Base-by-base conservation (phyloP, 2,888 invertebrate species). In the Cephalotes varians region DNA sequence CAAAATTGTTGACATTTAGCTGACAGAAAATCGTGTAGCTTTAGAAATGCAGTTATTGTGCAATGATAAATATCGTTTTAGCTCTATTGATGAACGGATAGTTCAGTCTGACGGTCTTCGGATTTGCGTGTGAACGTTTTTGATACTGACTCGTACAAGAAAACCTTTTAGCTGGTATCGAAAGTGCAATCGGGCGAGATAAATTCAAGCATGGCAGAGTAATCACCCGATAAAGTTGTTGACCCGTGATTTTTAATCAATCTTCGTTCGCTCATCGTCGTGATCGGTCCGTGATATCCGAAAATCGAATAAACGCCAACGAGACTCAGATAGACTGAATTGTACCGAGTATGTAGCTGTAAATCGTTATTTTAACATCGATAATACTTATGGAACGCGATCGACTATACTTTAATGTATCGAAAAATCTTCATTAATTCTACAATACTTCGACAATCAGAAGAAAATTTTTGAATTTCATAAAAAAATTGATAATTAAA, bases 191-290 rank as follows among this genome's bases (percentile, higher is more conserved):
- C 73, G 58, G 34, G 47, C 44, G 58, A 60, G 58, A 58, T 65
- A 72, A 31, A 73, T 69, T 73, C 37, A 9, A 40, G 73, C 47
- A 73, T 28, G 47, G 37, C 58, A 10, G 15, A 58, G 79, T 60
- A 72, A 72, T 80, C 73, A 80, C 15, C 6, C 47, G 58, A 80
- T 58, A 44, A 80, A 80, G 47, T 80, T 72, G 47, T 72, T 72
- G 71, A 60, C 79, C 60, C 58, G 73, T 80, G 58, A 73, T 80
- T 80, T 80, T 80, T 80, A 72, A 80, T 80, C 79, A 80, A 72
- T 80, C 79, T 72, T 72, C 73, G 74, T 58, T 47, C 47, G 74
- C 34, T 34, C 73, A 60, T 47, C 74, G 28, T 40, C 65, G 54
- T 40, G 67, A 65, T 25, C 77, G 18, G 54, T 21, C 54, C 6